Conservation (phyloP, 2,888 invertebrate genomes). For the Allolobophora icterica region DNA sequence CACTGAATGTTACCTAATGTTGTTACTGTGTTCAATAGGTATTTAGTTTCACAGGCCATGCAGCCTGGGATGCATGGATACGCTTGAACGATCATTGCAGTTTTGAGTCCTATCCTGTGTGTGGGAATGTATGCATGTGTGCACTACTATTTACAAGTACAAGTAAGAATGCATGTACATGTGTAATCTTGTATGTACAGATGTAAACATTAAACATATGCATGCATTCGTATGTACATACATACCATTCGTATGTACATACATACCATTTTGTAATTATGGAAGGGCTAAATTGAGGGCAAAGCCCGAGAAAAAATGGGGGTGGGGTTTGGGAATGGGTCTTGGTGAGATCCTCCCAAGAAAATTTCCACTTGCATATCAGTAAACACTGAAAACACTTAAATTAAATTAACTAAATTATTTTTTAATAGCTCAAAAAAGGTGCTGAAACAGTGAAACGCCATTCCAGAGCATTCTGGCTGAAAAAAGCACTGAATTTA, state of each 20-base stretch:
- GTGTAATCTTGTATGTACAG: neutral
- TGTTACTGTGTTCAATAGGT: neutral
- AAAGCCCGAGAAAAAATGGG: too few relatives aligned
- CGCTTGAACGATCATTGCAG: neutral
- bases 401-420: too few relatives aligned
- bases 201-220: neutral
- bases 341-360: too few relatives aligned
- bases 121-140: neutral
- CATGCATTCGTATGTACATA: neutral
- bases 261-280: too few relatives aligned
- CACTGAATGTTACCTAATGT: neutral
- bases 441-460: too few relatives aligned
- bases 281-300: too few relatives aligned
- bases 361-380: too few relatives aligned
- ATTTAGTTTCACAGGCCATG: neutral
- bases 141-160: neutral
- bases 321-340: too few relatives aligned
- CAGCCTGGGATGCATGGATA: neutral
- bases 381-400: too few relatives aligned
- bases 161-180: neutral
- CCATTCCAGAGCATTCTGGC: too few relatives aligned
- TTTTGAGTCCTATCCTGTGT: neutral
- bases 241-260: neutral
- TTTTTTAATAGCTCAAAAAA: too few relatives aligned
- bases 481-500: neutral